Percentiles rank a stretch among this genome's conserved stretches.
phyloP scores from a whole-genome alignment of 2,113 vertebrate species.

The Cheirogaleus medius region DNA sequence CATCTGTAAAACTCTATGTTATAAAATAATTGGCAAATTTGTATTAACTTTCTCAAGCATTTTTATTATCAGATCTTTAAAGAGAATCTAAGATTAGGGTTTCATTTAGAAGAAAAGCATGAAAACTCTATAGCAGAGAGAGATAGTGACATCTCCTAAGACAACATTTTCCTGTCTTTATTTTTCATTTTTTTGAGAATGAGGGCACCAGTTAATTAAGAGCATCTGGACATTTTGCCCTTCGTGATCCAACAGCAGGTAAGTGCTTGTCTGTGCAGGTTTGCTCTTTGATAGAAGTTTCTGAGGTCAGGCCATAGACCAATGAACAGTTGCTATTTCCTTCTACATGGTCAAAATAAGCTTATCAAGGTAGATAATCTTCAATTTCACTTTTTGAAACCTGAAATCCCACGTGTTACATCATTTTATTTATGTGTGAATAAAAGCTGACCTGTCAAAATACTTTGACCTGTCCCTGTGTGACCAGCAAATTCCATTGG shows the following conservation, averaged over 20 bases:
- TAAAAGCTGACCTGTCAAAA: constrained; percentile 82
- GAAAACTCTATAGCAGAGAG: not conserved
- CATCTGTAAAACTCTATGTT: not conserved
- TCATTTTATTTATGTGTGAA: constrained; percentile 66
- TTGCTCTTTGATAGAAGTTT: not conserved
- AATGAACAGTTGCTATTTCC: not conserved
- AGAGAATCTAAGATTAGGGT: not conserved
- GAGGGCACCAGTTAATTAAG: not conserved
- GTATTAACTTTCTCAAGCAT: not conserved
- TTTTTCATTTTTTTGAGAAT: not conserved
- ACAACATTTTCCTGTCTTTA: not conserved
- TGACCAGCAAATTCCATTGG: constrained; percentile 83
- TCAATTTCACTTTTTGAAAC: not conserved
- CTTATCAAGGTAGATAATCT: not conserved
- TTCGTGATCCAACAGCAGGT: fast-evolving
- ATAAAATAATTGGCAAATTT: not conserved
- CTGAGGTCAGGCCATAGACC: not conserved
- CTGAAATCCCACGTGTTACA: not conserved
- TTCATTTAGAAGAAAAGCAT: not conserved
- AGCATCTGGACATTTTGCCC: not conserved
- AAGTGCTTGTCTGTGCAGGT: not conserved
- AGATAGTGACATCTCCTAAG: not conserved
- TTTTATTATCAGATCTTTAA: not conserved
- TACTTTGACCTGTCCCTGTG: constrained; percentile 78
- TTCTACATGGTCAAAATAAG: not conserved